Conservation (phyloP, 2,113 vertebrate genomes). For the Burhinus bistriatus region DNA sequence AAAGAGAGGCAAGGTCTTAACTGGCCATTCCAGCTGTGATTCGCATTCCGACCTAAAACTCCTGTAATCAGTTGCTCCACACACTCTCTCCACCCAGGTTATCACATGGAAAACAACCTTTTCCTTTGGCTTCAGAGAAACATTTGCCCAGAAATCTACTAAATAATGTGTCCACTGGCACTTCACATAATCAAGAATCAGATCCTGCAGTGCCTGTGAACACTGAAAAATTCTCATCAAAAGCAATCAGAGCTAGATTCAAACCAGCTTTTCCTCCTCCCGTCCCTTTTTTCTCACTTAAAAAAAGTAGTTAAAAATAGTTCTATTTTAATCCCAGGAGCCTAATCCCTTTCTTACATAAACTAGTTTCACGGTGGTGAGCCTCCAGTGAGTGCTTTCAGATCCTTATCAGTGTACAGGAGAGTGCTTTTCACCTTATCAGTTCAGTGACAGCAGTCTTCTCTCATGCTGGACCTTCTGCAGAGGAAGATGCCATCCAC, state of each 20-base stretch:
- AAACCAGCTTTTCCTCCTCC: neutral
- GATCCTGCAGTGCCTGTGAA: neutral
- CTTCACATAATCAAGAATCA: neutral
- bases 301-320: neutral
- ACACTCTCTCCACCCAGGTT: neutral
- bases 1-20: neutral
- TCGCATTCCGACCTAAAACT: neutral
- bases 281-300: neutral
- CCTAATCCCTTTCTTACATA: neutral
- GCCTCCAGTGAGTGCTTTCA: neutral
- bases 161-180: neutral
- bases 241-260: neutral
- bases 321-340: neutral
- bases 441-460: neutral
- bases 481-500: neutral
- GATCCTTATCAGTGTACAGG: neutral
- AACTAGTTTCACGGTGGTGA: neutral
- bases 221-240: neutral
- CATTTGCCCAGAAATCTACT: neutral
- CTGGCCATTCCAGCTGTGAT: neutral
- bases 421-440: neutral
- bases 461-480: neutral
- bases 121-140: neutral
- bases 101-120: neutral
- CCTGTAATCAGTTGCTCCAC: neutral